Percentiles rank a stretch among this genome's conserved stretches.
Conservation (phyloP, 2,888 invertebrate species). For the Melanostoma scalare region DNA sequence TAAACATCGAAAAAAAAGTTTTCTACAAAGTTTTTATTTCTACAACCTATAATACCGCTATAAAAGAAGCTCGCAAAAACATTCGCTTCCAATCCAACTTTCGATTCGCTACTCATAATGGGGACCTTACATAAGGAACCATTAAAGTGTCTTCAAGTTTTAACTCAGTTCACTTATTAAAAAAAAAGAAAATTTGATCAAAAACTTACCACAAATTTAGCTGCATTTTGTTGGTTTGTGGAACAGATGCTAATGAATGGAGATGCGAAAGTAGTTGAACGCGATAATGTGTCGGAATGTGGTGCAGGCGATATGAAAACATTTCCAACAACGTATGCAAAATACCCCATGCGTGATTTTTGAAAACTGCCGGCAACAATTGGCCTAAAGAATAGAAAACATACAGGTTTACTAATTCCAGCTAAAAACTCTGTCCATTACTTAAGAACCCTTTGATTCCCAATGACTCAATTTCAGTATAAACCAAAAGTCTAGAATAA, state of each 20-base stretch:
- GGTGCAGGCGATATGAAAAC: slow-evolving; percentile 98
- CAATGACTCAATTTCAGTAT: slow-evolving; percentile 97
- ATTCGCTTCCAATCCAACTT: no score
- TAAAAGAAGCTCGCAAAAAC: no score
- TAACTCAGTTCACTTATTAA: no score
- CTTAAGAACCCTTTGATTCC: slow-evolving; percentile 98
- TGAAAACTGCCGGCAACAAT: slow-evolving; percentile 94
- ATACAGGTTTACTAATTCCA: neutral
- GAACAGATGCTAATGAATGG: slow-evolving; percentile 94
- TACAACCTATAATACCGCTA: no score
- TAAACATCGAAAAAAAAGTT: no score
- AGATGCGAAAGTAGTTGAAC: slow-evolving; percentile 95
- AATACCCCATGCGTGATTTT: slow-evolving; percentile 96
- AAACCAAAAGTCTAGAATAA: slow-evolving; percentile 95
- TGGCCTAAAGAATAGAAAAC: slow-evolving; percentile 85
- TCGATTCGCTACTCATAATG: no score
- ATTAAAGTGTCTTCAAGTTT: no score
- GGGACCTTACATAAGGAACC: no score
- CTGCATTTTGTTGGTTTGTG: slow-evolving; percentile 97
- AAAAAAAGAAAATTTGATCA: slow-evolving; percentile 75
- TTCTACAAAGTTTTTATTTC: no score
- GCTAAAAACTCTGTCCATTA: slow-evolving; percentile 78
- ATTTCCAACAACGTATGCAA: slow-evolving; percentile 97
- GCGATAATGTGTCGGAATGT: slow-evolving; percentile 97
- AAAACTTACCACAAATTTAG: slow-evolving; percentile 90